Base-by-base conservation (phyloP, 2,888 invertebrate species). In the Chaitophorus viminalis region DNA sequence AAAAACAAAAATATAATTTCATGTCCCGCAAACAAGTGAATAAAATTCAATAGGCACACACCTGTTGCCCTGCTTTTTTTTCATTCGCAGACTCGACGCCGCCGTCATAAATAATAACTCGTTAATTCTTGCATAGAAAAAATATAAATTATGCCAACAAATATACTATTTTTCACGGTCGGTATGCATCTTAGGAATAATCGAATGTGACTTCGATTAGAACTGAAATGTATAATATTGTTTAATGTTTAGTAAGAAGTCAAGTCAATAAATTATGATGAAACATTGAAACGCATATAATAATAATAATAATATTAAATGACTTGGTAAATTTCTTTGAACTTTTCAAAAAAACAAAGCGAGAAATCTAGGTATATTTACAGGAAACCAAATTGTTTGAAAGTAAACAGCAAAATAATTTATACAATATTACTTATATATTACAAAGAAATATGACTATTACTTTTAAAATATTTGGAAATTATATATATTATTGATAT, bases 41-140 rank as follows among this genome's bases (percentile, higher is more conserved):
- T n/a, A n/a, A n/a, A n/a, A n/a, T 33, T 77, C 54, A 77, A 77
- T 54, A 79, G 70, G 29, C 33, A 79, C n/a, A 79, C 79, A 79
- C 79, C 79, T 79, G 79, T 79, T 79, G 79, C 33, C 4, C 18
- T 21, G 36, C 14, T 78, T 65, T 79, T 79, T 70, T 29, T 60
- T n/a, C n/a, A n/a, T n/a, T n/a, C n/a, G n/a, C n/a, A n/a, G 60
- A 79, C 36, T 65, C 14, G 29, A 17, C 14, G 3, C 3, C 60
- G 60, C 17, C 36, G 78, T 65, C n/a, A 11, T 65, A 60, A 78
- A 65, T 54, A 65, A 36, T 65, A 79, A 79, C 36, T 36, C 60
- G n/a, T 36, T 60, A 65, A n/a, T 79, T 79, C n/a, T 60, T 65
- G 33, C 78, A 3, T n/a, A 78, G 14, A n/a, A 65, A 36, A 65